Evolutionary conservation across 92 coral and sea anemone genomes (phyloP).

Genomic region (Umimayanthus kanabou): DNA sequence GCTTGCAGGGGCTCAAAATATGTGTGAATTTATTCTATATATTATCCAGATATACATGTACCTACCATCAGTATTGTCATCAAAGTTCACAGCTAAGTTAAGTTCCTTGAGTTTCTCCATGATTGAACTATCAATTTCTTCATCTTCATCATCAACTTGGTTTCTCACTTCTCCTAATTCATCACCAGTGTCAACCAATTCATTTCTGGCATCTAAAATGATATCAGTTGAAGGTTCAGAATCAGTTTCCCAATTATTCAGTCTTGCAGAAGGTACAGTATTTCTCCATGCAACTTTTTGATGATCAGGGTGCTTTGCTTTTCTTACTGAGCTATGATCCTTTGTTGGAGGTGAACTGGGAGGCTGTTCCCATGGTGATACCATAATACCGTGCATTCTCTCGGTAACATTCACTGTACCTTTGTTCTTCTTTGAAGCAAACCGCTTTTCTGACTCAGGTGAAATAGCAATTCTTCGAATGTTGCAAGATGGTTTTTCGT

Average conservation of each 20-base stretch:
- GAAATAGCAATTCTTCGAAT: neutral
- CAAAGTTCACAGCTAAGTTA: slow-evolving; percentile 87
- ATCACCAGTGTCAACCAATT: slow-evolving; percentile 24
- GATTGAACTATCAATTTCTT: slow-evolving; percentile 71
- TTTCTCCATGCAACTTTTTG: slow-evolving; percentile 41
- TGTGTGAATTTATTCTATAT: too few species aligned
- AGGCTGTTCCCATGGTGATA: neutral
- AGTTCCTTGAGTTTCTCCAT: slow-evolving; percentile 82
- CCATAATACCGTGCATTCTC: neutral
- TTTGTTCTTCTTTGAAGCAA: neutral
- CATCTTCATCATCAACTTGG: slow-evolving; percentile 74
- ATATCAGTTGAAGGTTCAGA: slow-evolving; percentile 59
- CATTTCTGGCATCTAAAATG: slow-evolving; percentile 28
- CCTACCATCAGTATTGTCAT: slow-evolving; percentile 75
- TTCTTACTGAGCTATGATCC: neutral
- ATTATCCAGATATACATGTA: neutral
- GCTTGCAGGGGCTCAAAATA: too few species aligned
- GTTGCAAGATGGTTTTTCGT: neutral
- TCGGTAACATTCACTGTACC: neutral
- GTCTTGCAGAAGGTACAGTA: slow-evolving; percentile 33
- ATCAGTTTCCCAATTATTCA: slow-evolving; percentile 62
- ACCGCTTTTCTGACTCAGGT: slow-evolving; percentile 12
- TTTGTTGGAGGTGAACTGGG: slow-evolving; percentile 32
- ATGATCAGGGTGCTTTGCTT: neutral
- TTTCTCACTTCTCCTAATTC: slow-evolving; percentile 69